Percentiles rank a stretch among this genome's conserved stretches.
Evolutionary conservation across 2,888 invertebrate species (phyloP).

Genomic region (Lithophane leautieri): DNA sequence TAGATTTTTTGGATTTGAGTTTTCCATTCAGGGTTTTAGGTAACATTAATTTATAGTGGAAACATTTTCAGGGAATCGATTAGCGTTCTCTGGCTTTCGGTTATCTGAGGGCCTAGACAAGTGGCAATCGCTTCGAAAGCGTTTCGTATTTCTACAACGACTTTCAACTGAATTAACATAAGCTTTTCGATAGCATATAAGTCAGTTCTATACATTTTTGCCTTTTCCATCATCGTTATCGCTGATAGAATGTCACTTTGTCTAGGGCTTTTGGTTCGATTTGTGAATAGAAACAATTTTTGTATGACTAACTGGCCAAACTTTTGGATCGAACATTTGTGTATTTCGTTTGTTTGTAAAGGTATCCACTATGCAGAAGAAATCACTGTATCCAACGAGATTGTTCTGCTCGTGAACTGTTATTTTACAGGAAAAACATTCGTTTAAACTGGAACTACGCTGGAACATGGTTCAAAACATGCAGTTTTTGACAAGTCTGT

Average conservation of each 20-base stretch:
- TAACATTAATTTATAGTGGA: constrained; percentile 21
- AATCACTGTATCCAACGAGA: constrained; percentile 5
- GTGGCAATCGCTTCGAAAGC: too few species aligned
- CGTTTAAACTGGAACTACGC: neutral
- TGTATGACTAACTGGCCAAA: neutral
- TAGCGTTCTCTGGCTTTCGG: constrained; percentile 18
- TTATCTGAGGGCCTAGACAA: too few species aligned
- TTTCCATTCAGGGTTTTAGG: constrained; percentile 21
- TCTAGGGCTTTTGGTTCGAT: too few species aligned
- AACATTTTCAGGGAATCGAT: constrained; percentile 30
- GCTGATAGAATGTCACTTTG: too few species aligned
- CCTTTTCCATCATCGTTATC: too few species aligned
- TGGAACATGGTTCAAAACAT: constrained; percentile 28
- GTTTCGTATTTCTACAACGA: too few species aligned
- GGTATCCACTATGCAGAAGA: constrained; percentile 10
- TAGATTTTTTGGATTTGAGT: constrained; percentile 33
- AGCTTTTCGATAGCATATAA: too few species aligned
- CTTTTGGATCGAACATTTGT: neutral
- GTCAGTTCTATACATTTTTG: too few species aligned
- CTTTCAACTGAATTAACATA: too few species aligned
- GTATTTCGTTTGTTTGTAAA: constrained; percentile 2
- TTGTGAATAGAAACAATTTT: constrained; percentile 21
- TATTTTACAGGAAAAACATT: constrained; percentile 35
- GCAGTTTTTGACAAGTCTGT: constrained; percentile 39
- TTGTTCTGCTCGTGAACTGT: neutral